Evolutionary conservation across 2,797 vertebrate species (phyloP), one percentile per base, ranked within the genome.

Genomic region (Anolis apletophallus): DNA sequence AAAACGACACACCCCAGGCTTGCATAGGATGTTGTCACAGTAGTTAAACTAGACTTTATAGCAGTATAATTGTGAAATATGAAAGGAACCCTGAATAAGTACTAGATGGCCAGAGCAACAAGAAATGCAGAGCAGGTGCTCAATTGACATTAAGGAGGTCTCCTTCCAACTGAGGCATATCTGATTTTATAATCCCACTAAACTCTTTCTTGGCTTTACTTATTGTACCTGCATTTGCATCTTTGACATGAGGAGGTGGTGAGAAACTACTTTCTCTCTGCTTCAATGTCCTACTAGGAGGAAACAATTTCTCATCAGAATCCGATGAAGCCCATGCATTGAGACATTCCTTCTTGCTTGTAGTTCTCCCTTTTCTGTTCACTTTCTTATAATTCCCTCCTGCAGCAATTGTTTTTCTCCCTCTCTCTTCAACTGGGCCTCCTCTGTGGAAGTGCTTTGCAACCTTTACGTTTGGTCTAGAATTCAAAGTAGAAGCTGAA

Each of bases 381-480:
- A 17, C 55, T 86, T 88, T 67, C 0, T 29, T 57, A 1, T 0
- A 88, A 0, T 91, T 69, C 81, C 89, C 88, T 80, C 90, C 87
- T 29, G 72, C 80, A 85, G 2, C 57, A 54, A 17, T 74, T 52
- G 74, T 36, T 17, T 85, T 86, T 69, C n/a, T 57, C 88, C 5
- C 40, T 73, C 81, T 79, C 85, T 32, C 84, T 81, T 55, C 80
- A 83, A 64, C 68, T 85, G 85, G 68, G 40, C n/a, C 6, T 32
- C n/a, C 80, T 21, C 3, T 73, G 13, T 74, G 29, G 74, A 77
- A 82, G 11, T 80, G 50, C 52, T 93, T 92, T 72, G 76, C 80
- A 67, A 87, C 72, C 7, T 93, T 88, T 69, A 85, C 13, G 23
- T 89, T 88, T 17, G 77, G 83, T 55, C 93, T 96, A 90, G 64